Conservation (phyloP, 1,140 invertebrate species). For the Augochlora pura region DNA sequence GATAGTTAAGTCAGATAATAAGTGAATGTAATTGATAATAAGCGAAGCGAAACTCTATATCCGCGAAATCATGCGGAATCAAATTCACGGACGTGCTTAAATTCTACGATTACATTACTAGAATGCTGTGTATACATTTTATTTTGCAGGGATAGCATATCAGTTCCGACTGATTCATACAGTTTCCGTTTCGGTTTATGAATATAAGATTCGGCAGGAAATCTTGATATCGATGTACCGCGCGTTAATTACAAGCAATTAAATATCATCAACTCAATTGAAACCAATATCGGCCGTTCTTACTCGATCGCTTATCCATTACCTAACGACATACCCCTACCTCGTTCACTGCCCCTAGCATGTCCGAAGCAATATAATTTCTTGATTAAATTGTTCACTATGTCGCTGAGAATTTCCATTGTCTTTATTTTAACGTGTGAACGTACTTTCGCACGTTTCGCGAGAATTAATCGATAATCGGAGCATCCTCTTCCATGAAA, state of each 20-base stretch:
- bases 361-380: not conserved
- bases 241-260: constrained; percentile 59
- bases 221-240: constrained; percentile 1
- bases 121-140: not conserved
- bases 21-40: constrained; percentile 43
- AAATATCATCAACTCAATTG: constrained; percentile 70
- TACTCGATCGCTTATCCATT: constrained; percentile 24
- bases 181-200: too few relatives aligned
- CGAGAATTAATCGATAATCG: constrained; percentile 44
- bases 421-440: not conserved
- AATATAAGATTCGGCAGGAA: not conserved
- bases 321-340: not conserved
- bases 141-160: not conserved
- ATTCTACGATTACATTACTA: too few relatives aligned
- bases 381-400: not conserved
- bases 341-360: not conserved
- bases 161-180: not conserved
- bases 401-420: not conserved
- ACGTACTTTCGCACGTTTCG: not conserved
- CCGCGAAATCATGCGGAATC: not conserved
- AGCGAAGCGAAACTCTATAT: constrained; percentile 29
- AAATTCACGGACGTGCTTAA: not conserved
- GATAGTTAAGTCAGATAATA: not conserved
- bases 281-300: constrained; percentile 57
- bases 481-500: constrained; percentile 7